These are phyloP conservation scores for Xestia sexstrigata DNA, from an alignment of 2,888 invertebrate genomes.

Conservation along the genomic window DNA sequence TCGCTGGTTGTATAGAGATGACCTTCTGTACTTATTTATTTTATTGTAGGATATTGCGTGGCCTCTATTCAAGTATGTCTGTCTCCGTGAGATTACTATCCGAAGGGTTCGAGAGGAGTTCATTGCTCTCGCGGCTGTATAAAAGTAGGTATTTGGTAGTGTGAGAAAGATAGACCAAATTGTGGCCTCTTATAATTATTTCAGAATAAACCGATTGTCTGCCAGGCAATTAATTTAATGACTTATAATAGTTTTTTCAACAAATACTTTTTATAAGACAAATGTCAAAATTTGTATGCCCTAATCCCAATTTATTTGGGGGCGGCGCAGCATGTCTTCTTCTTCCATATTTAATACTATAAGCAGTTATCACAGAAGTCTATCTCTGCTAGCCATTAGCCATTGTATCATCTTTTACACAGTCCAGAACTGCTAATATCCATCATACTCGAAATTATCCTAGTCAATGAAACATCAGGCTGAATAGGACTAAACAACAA, in stretches of 20 bases:
- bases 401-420: no score
- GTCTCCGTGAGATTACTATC: constrained; percentile 23
- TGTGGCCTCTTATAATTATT: no score
- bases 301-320: neutral
- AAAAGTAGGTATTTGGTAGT: neutral
- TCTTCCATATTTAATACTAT: neutral
- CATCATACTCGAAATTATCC: neutral
- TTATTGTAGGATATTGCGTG: neutral
- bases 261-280: no score
- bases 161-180: neutral
- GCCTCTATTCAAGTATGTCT: constrained; percentile 14
- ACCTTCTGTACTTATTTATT: neutral
- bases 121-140: constrained; percentile 1
- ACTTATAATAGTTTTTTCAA: neutral
- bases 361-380: neutral
- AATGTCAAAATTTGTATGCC: neutral
- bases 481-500: neutral
- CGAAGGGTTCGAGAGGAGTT: constrained; percentile 10
- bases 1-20: fast-evolving
- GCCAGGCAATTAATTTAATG: neutral
- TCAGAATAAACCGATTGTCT: neutral
- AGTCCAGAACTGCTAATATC: neutral
- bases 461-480: neutral
- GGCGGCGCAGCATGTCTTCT: neutral
- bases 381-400: neutral